Percentiles rank a stretch among this genome's conserved stretches.
These are phyloP conservation scores for Hestina assimilis DNA, from an alignment of 1,140 invertebrate genomes.

Conservation along the genomic window DNA sequence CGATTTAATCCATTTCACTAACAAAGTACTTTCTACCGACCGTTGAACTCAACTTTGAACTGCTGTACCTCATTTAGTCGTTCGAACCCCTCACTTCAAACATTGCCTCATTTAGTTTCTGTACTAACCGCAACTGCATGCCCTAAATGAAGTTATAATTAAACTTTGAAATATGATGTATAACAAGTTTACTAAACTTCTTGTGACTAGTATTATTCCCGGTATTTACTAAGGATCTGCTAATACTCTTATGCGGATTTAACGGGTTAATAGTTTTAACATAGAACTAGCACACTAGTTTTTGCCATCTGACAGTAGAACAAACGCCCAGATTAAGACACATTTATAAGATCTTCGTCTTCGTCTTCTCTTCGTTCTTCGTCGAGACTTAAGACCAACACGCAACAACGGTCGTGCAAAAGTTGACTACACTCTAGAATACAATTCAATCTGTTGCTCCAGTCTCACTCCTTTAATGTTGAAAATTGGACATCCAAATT, in stretches of 20 bases:
- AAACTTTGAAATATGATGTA: slow-evolving; percentile 12
- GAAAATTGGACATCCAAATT: too few species aligned
- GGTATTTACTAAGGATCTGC: too few species aligned
- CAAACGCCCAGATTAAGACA: too few species aligned
- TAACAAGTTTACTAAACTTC: slow-evolving; percentile 8
- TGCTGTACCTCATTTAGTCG: slow-evolving; percentile 4
- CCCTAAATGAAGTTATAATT: slow-evolving; percentile 20
- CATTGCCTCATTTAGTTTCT: slow-evolving; percentile 6
- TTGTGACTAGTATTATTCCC: too few species aligned
- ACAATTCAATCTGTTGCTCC: slow-evolving; percentile 11
- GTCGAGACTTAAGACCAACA: too few species aligned
- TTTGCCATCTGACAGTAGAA: too few species aligned
- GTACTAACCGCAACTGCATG: slow-evolving; percentile 12
- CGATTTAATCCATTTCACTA: neutral
- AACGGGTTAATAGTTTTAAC: too few species aligned
- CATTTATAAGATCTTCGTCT: too few species aligned
- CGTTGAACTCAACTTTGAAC: slow-evolving; percentile 1
- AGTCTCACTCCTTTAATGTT: neutral
- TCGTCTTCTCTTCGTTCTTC: too few species aligned
- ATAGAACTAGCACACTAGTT: too few species aligned
- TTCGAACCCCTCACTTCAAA: slow-evolving; percentile 6
- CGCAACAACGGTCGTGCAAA: too few species aligned
- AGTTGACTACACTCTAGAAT: slow-evolving; percentile 6
- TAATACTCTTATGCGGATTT: too few species aligned
- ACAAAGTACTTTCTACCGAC: neutral